Conservation (phyloP, 2,797 vertebrate species). For the Sebastes diaconus region DNA sequence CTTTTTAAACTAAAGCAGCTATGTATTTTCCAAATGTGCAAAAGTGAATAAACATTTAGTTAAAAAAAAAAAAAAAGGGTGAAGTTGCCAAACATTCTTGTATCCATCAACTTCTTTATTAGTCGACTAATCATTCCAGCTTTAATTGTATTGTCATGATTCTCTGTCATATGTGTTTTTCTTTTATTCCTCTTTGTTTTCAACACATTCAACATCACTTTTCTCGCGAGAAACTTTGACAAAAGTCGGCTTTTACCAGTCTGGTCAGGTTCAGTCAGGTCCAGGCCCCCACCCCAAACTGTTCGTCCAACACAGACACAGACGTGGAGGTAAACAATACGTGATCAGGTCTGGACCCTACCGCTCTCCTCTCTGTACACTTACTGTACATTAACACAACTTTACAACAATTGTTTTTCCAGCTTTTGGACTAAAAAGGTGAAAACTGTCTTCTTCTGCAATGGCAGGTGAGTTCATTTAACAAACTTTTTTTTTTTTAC, state of each 20-base stretch:
- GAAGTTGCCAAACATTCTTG: not conserved
- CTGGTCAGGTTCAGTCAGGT: too few species aligned
- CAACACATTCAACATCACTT: too few species aligned
- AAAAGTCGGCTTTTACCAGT: not conserved
- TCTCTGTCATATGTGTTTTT: not conserved
- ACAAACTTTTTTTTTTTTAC: not conserved
- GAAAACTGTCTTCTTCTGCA: not conserved
- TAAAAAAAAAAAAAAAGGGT: too few species aligned
- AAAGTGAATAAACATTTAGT: too few species aligned
- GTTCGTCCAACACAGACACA: constrained; percentile 25
- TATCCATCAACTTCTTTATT: too few species aligned
- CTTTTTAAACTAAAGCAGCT: too few species aligned
- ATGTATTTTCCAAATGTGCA: too few species aligned
- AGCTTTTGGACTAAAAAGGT: not conserved
- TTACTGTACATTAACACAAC: too few species aligned
- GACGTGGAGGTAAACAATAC: constrained; percentile 9
- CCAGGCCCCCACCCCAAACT: not conserved
- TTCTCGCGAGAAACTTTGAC: constrained; percentile 24
- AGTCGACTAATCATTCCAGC: not conserved
- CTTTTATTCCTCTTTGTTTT: not conserved
- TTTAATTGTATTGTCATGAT: not conserved
- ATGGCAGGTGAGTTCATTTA: constrained; percentile 63
- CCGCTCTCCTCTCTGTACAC: too few species aligned
- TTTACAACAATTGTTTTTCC: not conserved
- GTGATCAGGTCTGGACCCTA: too few species aligned